A percentile compares a stretch with the other conserved stretches of the same genome.
Evolutionary conservation across 2,113 vertebrate species (phyloP).

Genomic region (Neodon shergylaensis): DNA sequence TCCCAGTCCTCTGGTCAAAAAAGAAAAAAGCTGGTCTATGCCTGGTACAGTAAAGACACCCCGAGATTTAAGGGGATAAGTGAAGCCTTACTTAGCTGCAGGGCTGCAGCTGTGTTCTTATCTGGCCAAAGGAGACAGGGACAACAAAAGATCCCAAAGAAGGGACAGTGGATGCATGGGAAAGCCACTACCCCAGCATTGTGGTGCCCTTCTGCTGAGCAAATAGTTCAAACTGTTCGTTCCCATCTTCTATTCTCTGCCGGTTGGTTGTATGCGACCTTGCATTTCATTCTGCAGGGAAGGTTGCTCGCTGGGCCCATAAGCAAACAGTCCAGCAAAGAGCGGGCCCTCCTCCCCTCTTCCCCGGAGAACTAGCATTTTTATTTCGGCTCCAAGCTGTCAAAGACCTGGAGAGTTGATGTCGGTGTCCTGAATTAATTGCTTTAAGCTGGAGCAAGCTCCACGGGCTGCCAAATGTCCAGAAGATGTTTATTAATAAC

Average conservation of each 20-base stretch:
- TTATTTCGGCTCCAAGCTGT: conserved; percentile 99
- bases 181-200: conserved; percentile 98
- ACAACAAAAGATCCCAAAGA: conserved; percentile 97
- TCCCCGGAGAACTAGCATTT: conserved; percentile 99
- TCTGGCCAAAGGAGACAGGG: conserved; percentile 91
- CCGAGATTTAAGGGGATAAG: conserved; percentile 89
- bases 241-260: conserved; percentile 99
- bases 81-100: conserved; percentile 76
- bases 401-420: conserved; percentile 99
- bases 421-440: conserved; percentile 99
- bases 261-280: conserved; percentile 99
- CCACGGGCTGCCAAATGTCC: conserved; percentile 96
- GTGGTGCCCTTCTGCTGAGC: conserved; percentile 99
- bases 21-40: conserved; percentile 15
- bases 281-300: conserved; percentile 99
- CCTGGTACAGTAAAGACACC: conserved; percentile 85
- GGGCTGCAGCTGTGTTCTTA: conserved; percentile 96
- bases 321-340: conserved; percentile 99
- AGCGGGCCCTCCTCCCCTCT: conserved; percentile 97
- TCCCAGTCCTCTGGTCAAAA: background rate
- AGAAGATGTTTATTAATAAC: conserved; percentile 95
- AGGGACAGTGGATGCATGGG: conserved; percentile 97
- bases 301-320: conserved; percentile 99
- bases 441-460: conserved; percentile 97
- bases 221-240: conserved; percentile 99